Evolutionary conservation across 1,140 invertebrate genomes (phyloP), one percentile per base, ranked within the genome.

Genomic region (Diuraphis noxia): DNA sequence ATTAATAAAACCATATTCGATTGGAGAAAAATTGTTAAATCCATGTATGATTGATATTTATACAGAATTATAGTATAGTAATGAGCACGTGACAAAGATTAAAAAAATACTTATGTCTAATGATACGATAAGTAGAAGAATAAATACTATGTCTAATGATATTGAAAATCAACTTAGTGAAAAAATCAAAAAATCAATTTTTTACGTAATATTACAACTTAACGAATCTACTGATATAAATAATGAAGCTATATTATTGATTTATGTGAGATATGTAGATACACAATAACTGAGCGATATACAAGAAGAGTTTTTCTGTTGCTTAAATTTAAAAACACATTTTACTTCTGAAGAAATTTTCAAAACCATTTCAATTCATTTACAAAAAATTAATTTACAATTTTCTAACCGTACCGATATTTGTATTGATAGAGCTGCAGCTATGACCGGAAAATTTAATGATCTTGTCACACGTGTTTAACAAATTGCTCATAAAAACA

Each of bases 31-130:
- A 72, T 72, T 72, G n/a, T 72, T n/a, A 72, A 72, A 72, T n/a
- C 56, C 56, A 7, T 72, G 56, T n/a, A 72, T 72, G 56, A 72
- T 3, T 72, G 56, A 72, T 72, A n/a, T 72, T 72, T 72, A 30
- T 72, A 72, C 56, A n/a, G n/a, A 72, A n/a, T 72, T 72, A 72
- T n/a, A n/a, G n/a, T 72, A n/a, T 72, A 72, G n/a, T 72, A 72
- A 72, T 72, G 56, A 72, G n/a, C 56, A 72, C 56, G 4, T 9
- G 41, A 43, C 5, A 43, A 43, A 43, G 41, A 43, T 43, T 43
- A 43, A 43, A 9, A 43, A 52, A 52, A 52, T 52, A 52, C 49
- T 21, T 21, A 23, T 52, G 5, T 23, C 49, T 23, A 52, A 52
- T 52, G 49, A 52, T 52, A 52, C 49, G 5, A 52, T 52, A 52